A percentile compares a stretch with the other conserved stretches of the same genome.
Conservation (phyloP, 2,888 invertebrate genomes). For the Homarus gammarus region DNA sequence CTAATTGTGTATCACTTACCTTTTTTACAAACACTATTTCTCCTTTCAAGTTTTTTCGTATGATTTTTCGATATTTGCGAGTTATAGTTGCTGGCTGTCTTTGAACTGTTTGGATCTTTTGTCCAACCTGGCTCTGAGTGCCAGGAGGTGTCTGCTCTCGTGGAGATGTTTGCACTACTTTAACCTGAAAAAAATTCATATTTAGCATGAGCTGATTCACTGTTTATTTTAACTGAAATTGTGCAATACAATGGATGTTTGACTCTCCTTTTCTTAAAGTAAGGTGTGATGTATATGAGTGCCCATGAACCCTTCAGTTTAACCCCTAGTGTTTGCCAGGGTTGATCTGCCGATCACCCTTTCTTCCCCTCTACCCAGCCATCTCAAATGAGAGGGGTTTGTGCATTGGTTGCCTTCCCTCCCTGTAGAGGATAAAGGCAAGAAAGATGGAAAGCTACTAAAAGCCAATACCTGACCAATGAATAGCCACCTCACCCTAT, state of each 20-base stretch:
- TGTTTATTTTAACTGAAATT: neutral
- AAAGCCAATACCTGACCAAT: too few relatives aligned
- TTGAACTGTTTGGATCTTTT: constrained; percentile 61
- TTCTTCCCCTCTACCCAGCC: too few relatives aligned
- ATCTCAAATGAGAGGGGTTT: too few relatives aligned
- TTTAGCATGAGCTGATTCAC: neutral
- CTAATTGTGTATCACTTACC: constrained; percentile 32
- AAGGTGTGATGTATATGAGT: too few relatives aligned
- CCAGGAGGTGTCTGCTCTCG: neutral
- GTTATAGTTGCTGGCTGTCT: constrained; percentile 15
- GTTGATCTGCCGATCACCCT: too few relatives aligned
- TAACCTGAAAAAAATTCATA: constrained; percentile 28
- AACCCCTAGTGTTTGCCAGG: too few relatives aligned
- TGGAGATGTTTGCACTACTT: constrained; percentile 41
- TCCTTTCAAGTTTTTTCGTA: constrained; percentile 43
- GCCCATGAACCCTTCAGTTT: too few relatives aligned
- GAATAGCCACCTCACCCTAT: too few relatives aligned
- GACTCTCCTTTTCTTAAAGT: neutral
- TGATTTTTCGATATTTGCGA: constrained; percentile 54
- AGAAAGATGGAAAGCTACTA: too few relatives aligned
- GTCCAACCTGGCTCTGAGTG: constrained; percentile 30
- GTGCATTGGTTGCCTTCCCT: too few relatives aligned
- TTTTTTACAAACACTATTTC: constrained; percentile 43
- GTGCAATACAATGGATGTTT: neutral
- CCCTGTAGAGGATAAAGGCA: too few relatives aligned